Evolutionary conservation across 1,140 invertebrate genomes (phyloP).

Genomic region (Cecropterus lyciades): DNA sequence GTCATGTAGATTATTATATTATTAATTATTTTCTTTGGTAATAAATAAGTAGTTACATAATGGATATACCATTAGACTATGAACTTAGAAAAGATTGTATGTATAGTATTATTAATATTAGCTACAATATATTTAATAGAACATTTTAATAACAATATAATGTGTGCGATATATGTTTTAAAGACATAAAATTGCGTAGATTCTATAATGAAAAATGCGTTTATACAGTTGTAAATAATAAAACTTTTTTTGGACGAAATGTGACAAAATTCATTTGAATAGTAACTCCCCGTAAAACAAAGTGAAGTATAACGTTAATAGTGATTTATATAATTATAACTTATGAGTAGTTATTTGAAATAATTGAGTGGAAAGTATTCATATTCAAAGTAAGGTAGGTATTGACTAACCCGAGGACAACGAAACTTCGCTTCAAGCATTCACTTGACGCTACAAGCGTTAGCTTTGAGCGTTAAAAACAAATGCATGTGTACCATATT

Average conservation of each 20-base stretch:
- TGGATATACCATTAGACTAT: conserved; percentile 9
- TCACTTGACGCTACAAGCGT: too few species aligned
- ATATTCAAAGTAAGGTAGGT: too few species aligned
- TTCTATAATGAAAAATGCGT: conserved; percentile 37
- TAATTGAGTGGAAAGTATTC: too few species aligned
- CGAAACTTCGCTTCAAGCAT: too few species aligned
- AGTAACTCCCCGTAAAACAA: conserved; percentile 29
- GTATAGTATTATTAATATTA: conserved; percentile 13
- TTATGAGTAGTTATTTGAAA: conserved; percentile 22
- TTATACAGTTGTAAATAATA: conserved; percentile 55
- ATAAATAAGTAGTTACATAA: conserved; percentile 9
- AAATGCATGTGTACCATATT: too few species aligned
- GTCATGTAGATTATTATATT: conserved; percentile 17
- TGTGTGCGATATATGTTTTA: conserved; percentile 33
- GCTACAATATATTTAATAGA: conserved; percentile 28
- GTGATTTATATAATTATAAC: neutral
- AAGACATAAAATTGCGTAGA: conserved; percentile 37
- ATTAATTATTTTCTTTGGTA: conserved; percentile 24
- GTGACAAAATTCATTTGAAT: conserved; percentile 38
- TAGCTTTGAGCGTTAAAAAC: too few species aligned
- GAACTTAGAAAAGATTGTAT: conserved; percentile 20
- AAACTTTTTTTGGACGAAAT: conserved; percentile 52
- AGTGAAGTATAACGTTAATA: conserved; percentile 10
- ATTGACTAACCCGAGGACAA: too few species aligned
- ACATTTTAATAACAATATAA: conserved; percentile 30